Evolutionary conservation across 1,140 invertebrate species (phyloP).

Genomic region (Rhopalosiphum maidis): DNA sequence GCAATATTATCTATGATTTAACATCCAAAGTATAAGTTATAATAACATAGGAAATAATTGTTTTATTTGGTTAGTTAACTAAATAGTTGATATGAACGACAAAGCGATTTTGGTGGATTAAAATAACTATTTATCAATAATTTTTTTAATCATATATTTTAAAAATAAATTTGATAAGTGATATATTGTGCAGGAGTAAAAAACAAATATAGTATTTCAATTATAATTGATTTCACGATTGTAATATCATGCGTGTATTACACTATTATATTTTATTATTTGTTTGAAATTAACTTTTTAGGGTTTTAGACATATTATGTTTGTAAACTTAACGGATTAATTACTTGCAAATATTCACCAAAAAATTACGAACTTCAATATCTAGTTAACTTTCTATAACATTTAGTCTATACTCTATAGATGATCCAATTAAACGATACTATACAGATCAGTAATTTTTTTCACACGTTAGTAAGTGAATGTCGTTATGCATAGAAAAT

Average conservation of each 20-base stretch:
- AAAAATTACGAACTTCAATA: neutral
- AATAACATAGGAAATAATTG: neutral
- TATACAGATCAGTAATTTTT: neutral
- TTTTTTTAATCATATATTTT: no score
- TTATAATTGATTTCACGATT: neutral
- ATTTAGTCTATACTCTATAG: neutral
- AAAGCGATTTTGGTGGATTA: neutral
- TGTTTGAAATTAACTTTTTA: neutral
- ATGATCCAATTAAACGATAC: neutral
- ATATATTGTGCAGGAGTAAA: neutral
- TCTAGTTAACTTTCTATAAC: neutral
- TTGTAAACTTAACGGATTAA: neutral
- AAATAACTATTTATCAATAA: neutral
- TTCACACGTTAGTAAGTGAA: neutral
- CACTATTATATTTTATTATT: neutral
- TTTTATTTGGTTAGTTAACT: neutral
- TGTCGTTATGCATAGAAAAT: conserved; percentile 4
- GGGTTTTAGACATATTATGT: neutral
- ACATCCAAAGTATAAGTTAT: neutral
- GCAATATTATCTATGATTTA: neutral
- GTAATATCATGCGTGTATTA: neutral
- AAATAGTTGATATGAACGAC: neutral
- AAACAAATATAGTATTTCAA: neutral
- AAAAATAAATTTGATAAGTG: no score
- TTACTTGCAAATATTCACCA: neutral